These are phyloP conservation scores for Eleutherodactylus coqui DNA, from an alignment of 2,797 vertebrate species.

Conservation along the genomic window DNA sequence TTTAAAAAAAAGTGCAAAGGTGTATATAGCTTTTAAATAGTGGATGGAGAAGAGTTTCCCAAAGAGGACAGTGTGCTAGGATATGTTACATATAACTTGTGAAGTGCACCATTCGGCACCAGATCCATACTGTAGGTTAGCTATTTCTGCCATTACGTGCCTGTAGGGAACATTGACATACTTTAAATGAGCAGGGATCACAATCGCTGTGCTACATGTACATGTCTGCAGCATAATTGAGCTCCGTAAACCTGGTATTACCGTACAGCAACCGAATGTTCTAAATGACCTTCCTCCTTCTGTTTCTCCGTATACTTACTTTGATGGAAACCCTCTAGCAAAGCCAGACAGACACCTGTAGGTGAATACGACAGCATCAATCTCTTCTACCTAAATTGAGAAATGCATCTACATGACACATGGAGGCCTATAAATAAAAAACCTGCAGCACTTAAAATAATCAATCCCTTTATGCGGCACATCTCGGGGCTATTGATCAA, in stretches of 20 bases:
- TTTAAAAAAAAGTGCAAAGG: no score
- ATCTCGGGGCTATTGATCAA: conserved; percentile 55
- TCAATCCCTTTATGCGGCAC: conserved; percentile 60
- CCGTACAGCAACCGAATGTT: conserved; percentile 23
- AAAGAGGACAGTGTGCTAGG: neutral
- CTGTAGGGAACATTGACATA: neutral
- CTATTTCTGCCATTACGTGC: neutral
- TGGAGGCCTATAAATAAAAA: conserved; percentile 53
- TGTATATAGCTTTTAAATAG: neutral
- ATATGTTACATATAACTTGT: neutral
- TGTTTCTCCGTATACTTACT: conserved; percentile 32
- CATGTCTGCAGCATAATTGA: neutral
- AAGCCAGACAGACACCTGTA: conserved; percentile 51
- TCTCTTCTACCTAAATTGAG: conserved; percentile 57
- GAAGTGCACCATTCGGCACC: neutral
- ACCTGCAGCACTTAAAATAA: conserved; percentile 60
- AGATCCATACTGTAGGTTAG: neutral
- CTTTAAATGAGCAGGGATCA: neutral
- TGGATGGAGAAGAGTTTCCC: neutral
- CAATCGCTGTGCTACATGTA: neutral
- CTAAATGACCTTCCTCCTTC: conserved; percentile 45
- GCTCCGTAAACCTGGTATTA: neutral
- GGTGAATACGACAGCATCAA: conserved; percentile 51
- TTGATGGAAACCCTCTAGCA: conserved; percentile 51
- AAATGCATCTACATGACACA: conserved; percentile 45